A percentile compares a stretch with the other conserved stretches of the same genome.
phyloP scores from a whole-genome alignment of 2,888 invertebrate genomes.

The Ophion costatus region DNA sequence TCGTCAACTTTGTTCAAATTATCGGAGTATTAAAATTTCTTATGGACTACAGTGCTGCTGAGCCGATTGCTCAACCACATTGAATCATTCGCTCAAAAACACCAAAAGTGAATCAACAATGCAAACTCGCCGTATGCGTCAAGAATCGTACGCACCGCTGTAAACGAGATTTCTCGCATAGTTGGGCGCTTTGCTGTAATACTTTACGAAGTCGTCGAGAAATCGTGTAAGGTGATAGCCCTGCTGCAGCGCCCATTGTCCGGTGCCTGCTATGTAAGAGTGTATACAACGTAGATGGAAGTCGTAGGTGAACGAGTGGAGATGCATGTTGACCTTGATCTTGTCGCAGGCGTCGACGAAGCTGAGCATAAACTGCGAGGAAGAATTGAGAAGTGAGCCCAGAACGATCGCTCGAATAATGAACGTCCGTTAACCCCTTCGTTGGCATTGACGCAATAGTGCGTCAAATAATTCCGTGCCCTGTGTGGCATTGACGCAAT shows the following conservation, averaged over 20 bases:
- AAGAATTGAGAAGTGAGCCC: not conserved
- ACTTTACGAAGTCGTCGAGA: conserved; percentile 90
- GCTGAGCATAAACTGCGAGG: conserved; percentile 85
- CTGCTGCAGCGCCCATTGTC: conserved; percentile 84
- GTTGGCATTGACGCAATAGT: too few species aligned
- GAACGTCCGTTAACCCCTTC: not conserved
- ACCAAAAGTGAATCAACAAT: not conserved
- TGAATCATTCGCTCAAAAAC: not conserved
- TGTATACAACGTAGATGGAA: conserved; percentile 89
- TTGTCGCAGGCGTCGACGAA: conserved; percentile 89
- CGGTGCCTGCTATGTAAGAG: conserved; percentile 86
- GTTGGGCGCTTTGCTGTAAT: conserved; percentile 91
- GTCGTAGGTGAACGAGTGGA: conserved; percentile 92
- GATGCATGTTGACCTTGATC: conserved; percentile 89
- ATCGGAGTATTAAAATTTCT: too few species aligned
- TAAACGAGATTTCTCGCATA: conserved; percentile 90
- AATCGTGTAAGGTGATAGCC: conserved; percentile 90
- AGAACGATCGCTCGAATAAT: not conserved
- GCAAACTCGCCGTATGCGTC: not conserved
- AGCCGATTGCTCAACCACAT: too few species aligned
- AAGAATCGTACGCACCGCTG: conserved; percentile 84
- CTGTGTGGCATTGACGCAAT: too few species aligned
- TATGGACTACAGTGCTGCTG: too few species aligned
- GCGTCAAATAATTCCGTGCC: too few species aligned
- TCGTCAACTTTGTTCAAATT: too few species aligned